Percentiles rank a stretch among this genome's conserved stretches.
phyloP scores from a whole-genome alignment of 2,113 vertebrate species.

The Psilopsiagon aurifrons region DNA sequence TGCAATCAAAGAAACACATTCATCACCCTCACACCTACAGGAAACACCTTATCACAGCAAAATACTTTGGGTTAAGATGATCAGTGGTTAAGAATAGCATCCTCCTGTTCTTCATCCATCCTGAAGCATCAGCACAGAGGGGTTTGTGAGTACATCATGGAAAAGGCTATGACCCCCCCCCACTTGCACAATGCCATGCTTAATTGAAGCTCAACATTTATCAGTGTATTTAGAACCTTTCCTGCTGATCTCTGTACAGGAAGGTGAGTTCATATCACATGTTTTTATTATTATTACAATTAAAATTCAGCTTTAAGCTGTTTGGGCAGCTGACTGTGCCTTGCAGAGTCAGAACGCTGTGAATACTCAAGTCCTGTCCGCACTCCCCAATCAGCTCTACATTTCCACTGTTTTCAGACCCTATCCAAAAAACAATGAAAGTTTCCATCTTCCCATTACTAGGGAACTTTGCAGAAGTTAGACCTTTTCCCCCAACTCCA shows the following conservation, averaged over 20 bases:
- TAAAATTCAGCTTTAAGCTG: background rate
- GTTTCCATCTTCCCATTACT: background rate
- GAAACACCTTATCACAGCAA: background rate
- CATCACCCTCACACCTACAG: background rate
- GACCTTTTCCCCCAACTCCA: background rate
- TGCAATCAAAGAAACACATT: background rate
- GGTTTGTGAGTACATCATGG: accelerated
- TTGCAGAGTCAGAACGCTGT: background rate
- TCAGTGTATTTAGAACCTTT: background rate
- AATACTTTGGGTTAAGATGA: background rate
- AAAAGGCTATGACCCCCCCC: background rate
- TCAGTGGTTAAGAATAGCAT: background rate
- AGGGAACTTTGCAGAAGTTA: background rate
- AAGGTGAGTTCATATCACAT: background rate
- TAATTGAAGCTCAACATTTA: background rate
- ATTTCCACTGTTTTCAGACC: background rate
- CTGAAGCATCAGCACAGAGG: background rate
- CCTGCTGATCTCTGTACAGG: background rate
- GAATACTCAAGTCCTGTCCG: background rate
- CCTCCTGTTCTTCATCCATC: background rate
- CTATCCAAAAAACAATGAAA: slow-evolving; percentile 2
- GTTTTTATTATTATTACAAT: background rate
- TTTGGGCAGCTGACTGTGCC: background rate
- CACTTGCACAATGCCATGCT: background rate
- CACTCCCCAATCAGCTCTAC: background rate